A percentile compares a stretch with the other conserved stretches of the same genome.
phyloP scores from a whole-genome alignment of 2,888 invertebrate species.

The Thera obeliscata region DNA sequence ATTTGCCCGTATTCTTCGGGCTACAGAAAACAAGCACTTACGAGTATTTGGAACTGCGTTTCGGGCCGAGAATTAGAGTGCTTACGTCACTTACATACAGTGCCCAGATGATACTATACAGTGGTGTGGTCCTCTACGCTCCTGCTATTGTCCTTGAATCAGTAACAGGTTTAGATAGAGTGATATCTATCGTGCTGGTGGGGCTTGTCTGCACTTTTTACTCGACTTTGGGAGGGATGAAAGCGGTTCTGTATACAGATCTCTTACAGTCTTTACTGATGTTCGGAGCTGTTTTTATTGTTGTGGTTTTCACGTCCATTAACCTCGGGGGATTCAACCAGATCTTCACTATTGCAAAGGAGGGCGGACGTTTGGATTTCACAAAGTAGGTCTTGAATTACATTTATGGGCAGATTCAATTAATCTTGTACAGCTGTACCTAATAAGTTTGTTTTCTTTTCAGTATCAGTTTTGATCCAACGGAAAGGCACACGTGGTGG shows the following conservation, averaged over 20 bases:
- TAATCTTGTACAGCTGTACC: background rate
- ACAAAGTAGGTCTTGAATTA: conserved; percentile 80
- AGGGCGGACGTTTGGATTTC: conserved; percentile 89
- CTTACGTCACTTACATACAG: conserved; percentile 93
- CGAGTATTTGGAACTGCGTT: conserved; percentile 95
- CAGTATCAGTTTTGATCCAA: conserved; percentile 91
- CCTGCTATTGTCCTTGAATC: conserved; percentile 96
- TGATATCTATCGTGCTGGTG: conserved; percentile 89
- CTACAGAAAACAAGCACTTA: conserved; percentile 94
- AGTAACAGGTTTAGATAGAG: conserved; percentile 90
- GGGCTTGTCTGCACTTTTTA: conserved; percentile 94
- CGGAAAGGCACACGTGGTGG: conserved; percentile 93
- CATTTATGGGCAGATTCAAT: background rate
- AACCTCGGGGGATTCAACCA: conserved; percentile 88
- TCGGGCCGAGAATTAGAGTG: conserved; percentile 90
- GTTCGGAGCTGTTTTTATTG: conserved; percentile 92
- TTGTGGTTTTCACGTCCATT: conserved; percentile 89
- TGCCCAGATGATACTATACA: conserved; percentile 94
- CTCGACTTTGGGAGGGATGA: conserved; percentile 95
- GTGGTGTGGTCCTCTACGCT: conserved; percentile 96
- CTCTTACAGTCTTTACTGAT: conserved; percentile 93
- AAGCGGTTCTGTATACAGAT: conserved; percentile 94
- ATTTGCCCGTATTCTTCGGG: conserved; percentile 93
- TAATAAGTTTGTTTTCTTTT: conserved; percentile 38
- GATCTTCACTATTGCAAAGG: conserved; percentile 89